phyloP scores from a whole-genome alignment of 1,140 invertebrate genomes.

The Cotesia chilonis region DNA sequence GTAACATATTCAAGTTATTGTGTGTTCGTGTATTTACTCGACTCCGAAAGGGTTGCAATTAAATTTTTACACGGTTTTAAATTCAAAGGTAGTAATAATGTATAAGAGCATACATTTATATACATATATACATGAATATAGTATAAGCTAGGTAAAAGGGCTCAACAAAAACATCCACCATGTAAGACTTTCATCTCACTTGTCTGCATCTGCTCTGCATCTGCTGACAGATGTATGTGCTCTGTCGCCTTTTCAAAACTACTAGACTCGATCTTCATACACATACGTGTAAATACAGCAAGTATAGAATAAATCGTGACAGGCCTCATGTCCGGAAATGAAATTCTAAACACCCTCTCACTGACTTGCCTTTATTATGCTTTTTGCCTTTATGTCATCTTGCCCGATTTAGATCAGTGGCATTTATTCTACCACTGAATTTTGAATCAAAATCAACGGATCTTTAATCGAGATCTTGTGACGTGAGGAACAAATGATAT shows the following conservation, averaged over 20 bases:
- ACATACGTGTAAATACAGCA: background rate
- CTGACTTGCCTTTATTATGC: constrained; percentile 37
- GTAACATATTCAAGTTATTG: no score
- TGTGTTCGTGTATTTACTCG: background rate
- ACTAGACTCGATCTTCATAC: constrained; percentile 7
- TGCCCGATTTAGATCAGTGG: no score
- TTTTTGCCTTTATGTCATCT: constrained; percentile 12
- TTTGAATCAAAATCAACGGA: no score
- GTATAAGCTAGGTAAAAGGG: background rate
- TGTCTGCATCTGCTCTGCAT: constrained; percentile 52
- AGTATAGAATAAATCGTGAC: no score
- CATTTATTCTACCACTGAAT: no score
- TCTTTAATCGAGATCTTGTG: no score
- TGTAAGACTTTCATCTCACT: constrained; percentile 29
- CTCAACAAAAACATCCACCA: background rate
- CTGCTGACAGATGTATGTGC: constrained; percentile 52
- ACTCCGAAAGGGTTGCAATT: constrained; percentile 13
- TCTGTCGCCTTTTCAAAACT: constrained; percentile 33
- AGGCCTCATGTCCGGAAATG: constrained; percentile 48
- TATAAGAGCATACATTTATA: no score
- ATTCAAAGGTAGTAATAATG: no score
- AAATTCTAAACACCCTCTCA: constrained; percentile 55
- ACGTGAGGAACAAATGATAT: no score
- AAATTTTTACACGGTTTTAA: background rate
- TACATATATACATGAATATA: no score